Evolutionary conservation across 2,797 vertebrate genomes (phyloP), one percentile per base, ranked within the genome.

Genomic region (Rhadinocentrus ornatus): DNA sequence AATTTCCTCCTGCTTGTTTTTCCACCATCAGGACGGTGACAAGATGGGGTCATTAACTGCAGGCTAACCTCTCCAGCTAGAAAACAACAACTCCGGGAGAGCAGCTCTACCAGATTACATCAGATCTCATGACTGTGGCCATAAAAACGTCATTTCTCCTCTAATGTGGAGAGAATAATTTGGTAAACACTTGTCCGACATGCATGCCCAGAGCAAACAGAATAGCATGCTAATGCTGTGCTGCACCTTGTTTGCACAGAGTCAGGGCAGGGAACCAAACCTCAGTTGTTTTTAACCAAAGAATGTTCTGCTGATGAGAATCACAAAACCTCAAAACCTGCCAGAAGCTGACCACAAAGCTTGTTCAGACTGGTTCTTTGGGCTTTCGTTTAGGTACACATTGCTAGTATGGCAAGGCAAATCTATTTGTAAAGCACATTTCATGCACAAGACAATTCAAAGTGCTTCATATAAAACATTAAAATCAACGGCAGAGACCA

Each of bases 111-210:
- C 79, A 87, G 77, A 81, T 86, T 71, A 86, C 84, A 79, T 80
- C 1, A 72, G 52, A 87, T 41, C 89, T 90, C 78, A 88, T 91
- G 90, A 92, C 83, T 60, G 10, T 2, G 0, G 65, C 71, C 75
- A 68, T 84, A 82, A 90, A 87, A 89, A 85, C 56, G 59, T 31
- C 27, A 60, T 62, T 75, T 71, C 29, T 65, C 58, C 61, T 62
- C 66, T n/a, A 39, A 78, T 59, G 57, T 41, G n/a, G 69, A 34
- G 27, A 60, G 31, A 71, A 77, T 75, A 24, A 59, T 58, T 74
- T 66, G 64, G 56, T 73, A 57, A 74, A 82, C 74, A 83, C 78
- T 66, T 77, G 62, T 77, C 68, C 68, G 27, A 68, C 78, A 62
- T 54, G 72, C 72, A 53, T 22, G 54, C 62, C 8, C 0, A 3